Percentiles rank a stretch among this genome's conserved stretches.
phyloP scores from a whole-genome alignment of 2,113 vertebrate species.

The Dipodomys ordii region DNA sequence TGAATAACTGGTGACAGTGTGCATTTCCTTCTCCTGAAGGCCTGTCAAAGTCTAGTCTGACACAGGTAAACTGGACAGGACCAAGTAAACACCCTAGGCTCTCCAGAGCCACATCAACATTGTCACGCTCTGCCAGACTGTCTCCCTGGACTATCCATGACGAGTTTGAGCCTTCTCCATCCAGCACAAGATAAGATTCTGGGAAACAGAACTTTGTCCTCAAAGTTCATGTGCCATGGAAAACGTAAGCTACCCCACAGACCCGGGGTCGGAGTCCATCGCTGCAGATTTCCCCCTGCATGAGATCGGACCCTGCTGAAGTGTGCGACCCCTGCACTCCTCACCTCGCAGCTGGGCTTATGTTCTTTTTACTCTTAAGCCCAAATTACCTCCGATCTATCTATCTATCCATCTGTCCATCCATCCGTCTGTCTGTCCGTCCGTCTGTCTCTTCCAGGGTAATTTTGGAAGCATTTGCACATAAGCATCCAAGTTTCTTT shows the following conservation, averaged over 20 bases:
- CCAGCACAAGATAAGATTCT: constrained; percentile 39
- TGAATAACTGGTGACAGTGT: constrained; percentile 24
- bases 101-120: not conserved
- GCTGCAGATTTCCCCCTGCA: not conserved
- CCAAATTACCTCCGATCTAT: not conserved
- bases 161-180: not conserved
- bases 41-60: constrained; percentile 63
- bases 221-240: not conserved
- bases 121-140: constrained; percentile 28
- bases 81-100: constrained; percentile 39
- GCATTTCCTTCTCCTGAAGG: constrained; percentile 10
- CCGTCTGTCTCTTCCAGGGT: not conserved
- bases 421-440: too few species aligned
- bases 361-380: not conserved
- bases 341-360: not conserved
- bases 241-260: constrained; percentile 1
- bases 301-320: not conserved
- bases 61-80: constrained; percentile 73
- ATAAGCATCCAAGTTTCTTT: not conserved
- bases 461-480: constrained; percentile 1
- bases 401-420: too few species aligned
- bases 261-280: not conserved
- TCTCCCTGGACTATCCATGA: constrained; percentile 30
- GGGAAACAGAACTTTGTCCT: not conserved
- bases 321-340: not conserved